A percentile compares a stretch with the other conserved stretches of the same genome.
Evolutionary conservation across 2,888 invertebrate species (phyloP).

Genomic region (Drosophila demipolita): DNA sequence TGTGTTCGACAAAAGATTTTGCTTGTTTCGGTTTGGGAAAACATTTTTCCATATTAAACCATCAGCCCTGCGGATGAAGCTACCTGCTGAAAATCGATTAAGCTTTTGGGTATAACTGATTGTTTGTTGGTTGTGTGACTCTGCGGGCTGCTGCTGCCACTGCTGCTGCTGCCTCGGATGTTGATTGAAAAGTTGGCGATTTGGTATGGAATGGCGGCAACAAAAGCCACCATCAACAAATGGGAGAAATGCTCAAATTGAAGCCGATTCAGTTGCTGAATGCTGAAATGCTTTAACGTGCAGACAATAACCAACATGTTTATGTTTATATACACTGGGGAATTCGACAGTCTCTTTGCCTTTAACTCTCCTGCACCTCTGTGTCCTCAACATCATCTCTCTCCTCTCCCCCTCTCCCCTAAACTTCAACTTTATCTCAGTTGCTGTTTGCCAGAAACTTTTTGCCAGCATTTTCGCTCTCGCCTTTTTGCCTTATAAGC

Average conservation of each 20-base stretch:
- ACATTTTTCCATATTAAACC: constrained; percentile 69
- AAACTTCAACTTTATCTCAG: not conserved
- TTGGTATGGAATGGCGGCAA: constrained; percentile 21
- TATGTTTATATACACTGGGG: constrained; percentile 60
- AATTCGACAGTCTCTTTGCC: constrained; percentile 33
- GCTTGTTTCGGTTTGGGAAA: constrained; percentile 60
- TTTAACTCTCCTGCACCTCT: not conserved
- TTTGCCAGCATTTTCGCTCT: constrained; percentile 37
- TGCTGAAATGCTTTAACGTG: constrained; percentile 39
- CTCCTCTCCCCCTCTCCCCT: too few relatives aligned
- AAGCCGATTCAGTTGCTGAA: constrained; percentile 10
- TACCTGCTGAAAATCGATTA: constrained; percentile 72
- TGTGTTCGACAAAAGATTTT: constrained; percentile 66
- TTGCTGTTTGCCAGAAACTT: constrained; percentile 25
- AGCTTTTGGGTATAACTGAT: constrained; percentile 68
- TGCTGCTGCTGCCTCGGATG: constrained; percentile 25
- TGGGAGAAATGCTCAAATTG: constrained; percentile 18
- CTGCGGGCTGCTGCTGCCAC: constrained; percentile 17
- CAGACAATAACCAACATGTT: constrained; percentile 63
- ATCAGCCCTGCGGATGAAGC: constrained; percentile 44
- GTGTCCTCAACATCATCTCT: not conserved
- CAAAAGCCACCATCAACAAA: constrained; percentile 4
- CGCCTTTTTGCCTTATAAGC: constrained; percentile 33
- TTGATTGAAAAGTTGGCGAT: constrained; percentile 64
- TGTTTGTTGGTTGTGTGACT: constrained; percentile 56